phyloP scores from a whole-genome alignment of 2,797 vertebrate species.

The Gambusia yucatana region DNA sequence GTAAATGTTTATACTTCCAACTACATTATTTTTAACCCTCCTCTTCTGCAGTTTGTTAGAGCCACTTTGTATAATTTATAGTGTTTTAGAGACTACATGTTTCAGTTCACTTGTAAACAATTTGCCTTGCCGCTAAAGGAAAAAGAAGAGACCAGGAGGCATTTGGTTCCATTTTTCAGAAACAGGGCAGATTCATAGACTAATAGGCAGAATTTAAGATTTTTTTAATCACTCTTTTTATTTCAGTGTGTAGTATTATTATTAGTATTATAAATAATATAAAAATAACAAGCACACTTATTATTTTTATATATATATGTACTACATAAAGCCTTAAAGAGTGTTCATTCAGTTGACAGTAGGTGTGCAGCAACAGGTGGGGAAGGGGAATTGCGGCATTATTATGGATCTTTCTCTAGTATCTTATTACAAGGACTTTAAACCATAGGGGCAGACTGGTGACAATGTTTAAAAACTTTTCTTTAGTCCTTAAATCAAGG shows the following conservation, averaged over 20 bases:
- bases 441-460: neutral
- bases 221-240: neutral
- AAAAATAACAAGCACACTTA: no score
- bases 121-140: neutral
- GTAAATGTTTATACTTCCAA: neutral
- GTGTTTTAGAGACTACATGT: neutral
- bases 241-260: neutral
- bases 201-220: neutral
- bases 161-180: neutral
- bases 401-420: neutral
- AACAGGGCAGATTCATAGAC: neutral
- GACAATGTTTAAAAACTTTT: neutral
- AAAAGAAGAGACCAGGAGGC: neutral
- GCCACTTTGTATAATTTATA: neutral
- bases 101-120: neutral
- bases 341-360: neutral
- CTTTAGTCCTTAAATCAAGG: neutral
- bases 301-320: no score
- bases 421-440: neutral
- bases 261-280: no score
- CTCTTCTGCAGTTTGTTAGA: neutral
- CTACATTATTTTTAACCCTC: neutral
- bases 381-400: neutral
- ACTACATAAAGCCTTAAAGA: no score
- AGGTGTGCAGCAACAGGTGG: neutral